Percentiles rank a stretch among this genome's conserved stretches.
These are phyloP conservation scores for Pristionchus exspectatus DNA, from an alignment of 2,888 invertebrate species.

Conservation along the genomic window DNA sequence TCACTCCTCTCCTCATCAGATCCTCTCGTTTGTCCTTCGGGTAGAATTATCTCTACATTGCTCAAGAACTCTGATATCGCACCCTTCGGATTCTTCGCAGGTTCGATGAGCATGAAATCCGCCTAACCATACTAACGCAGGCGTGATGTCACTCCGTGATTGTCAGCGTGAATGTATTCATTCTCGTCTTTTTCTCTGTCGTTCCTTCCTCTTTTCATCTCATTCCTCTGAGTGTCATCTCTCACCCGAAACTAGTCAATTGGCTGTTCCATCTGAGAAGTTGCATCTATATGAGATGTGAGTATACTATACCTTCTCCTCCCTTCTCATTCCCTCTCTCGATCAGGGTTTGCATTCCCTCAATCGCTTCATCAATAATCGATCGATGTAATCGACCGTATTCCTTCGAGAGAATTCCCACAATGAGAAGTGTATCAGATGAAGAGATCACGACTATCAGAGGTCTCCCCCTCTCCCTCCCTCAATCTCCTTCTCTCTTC, in stretches of 20 bases:
- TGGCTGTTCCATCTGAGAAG: slow-evolving; percentile 66
- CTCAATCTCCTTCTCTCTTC: background rate
- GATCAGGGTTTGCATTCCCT: slow-evolving; percentile 2
- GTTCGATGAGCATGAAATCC: background rate
- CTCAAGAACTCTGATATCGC: slow-evolving; percentile 51
- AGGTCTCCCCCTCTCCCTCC: background rate
- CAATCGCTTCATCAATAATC: background rate
- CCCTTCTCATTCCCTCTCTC: background rate
- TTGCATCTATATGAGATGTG: slow-evolving; percentile 73
- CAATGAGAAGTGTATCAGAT: background rate
- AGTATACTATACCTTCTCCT: background rate
- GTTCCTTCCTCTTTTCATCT: slow-evolving; percentile 61
- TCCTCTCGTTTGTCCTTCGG: slow-evolving; percentile 43
- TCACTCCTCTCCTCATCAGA: background rate
- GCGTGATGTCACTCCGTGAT: slow-evolving; percentile 63
- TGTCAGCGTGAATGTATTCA: slow-evolving; percentile 75
- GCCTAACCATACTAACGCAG: background rate
- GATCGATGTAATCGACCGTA: slow-evolving; percentile 45
- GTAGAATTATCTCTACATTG: slow-evolving; percentile 18
- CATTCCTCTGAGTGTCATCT: slow-evolving; percentile 69
- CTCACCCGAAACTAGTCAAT: slow-evolving; percentile 70
- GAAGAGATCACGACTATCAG: background rate
- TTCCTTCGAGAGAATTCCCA: slow-evolving; percentile 33
- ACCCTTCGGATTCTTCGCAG: slow-evolving; percentile 49
- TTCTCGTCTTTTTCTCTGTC: slow-evolving; percentile 69